Percentiles rank a stretch among this genome's conserved stretches.
These are phyloP conservation scores for Cyanocitta stelleri DNA, from an alignment of 2,113 vertebrate genomes.

Conservation along the genomic window DNA sequence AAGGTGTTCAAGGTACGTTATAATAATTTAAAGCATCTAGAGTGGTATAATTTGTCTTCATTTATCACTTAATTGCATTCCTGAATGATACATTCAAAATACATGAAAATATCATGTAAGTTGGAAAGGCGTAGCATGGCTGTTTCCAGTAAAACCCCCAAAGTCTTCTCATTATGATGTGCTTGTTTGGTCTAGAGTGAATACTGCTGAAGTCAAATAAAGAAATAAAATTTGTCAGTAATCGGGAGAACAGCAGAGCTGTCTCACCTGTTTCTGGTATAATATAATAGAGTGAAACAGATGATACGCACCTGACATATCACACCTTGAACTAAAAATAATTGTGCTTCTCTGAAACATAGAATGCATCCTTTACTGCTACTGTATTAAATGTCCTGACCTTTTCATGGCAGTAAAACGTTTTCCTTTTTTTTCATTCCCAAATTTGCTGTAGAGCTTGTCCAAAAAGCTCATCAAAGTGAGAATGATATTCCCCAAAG, in stretches of 20 bases:
- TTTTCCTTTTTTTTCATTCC: slow-evolving; percentile 14
- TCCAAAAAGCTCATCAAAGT: slow-evolving; percentile 29
- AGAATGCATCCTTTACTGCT: background rate
- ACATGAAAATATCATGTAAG: background rate
- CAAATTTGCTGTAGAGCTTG: slow-evolving; percentile 3
- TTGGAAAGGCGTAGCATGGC: background rate
- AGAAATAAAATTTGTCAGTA: background rate
- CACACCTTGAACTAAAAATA: background rate
- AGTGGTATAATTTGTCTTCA: background rate
- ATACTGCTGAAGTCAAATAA: background rate
- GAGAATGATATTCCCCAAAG: slow-evolving; percentile 20
- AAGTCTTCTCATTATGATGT: background rate
- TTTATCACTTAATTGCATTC: background rate
- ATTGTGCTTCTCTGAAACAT: background rate
- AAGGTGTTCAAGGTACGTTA: background rate
- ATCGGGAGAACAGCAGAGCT: background rate
- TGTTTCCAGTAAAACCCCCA: background rate
- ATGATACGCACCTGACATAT: background rate
- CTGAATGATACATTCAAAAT: background rate
- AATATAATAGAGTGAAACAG: background rate
- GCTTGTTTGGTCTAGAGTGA: background rate
- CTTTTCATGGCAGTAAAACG: slow-evolving; percentile 13
- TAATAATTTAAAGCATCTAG: background rate
- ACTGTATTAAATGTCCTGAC: background rate
- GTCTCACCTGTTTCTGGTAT: background rate